Conservation (phyloP, 2,113 vertebrate genomes). For the Petrocephalus microphthalmus region DNA sequence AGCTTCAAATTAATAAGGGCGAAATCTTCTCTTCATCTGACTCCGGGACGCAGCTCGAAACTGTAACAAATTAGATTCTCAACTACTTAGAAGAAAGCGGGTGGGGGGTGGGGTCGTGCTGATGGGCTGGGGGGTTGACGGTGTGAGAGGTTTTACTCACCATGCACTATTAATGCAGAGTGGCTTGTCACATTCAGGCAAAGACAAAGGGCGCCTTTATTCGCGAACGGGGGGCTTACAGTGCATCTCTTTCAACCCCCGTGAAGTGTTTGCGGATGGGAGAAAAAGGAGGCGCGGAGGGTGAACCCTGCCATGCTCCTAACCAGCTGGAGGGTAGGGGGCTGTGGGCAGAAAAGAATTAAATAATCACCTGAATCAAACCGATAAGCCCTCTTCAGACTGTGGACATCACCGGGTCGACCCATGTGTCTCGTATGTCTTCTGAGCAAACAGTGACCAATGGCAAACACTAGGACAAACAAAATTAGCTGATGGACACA, state of each 20-base stretch:
- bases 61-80: not conserved
- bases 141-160: slow-evolving; percentile 11
- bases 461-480: not conserved
- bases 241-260: slow-evolving; percentile 44
- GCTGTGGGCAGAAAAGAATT: not conserved
- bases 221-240: slow-evolving; percentile 2
- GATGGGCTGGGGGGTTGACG: not conserved
- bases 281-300: not conserved
- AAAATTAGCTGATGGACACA: not conserved
- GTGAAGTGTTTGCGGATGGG: slow-evolving; percentile 44
- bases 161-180: slow-evolving; percentile 29
- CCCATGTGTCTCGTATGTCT: not conserved
- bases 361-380: not conserved
- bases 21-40: slow-evolving; percentile 7
- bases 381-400: not conserved
- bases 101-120: not conserved
- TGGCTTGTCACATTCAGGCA: slow-evolving; percentile 4
- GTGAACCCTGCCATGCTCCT: not conserved
- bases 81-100: not conserved
- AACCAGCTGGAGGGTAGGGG: not conserved
- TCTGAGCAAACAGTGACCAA: not conserved
- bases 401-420: not conserved
- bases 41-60: not conserved
- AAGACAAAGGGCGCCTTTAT: slow-evolving; percentile 26
- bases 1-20: not conserved